Evolutionary conservation across 1,140 invertebrate species (phyloP).

Genomic region (Rhopalosiphum padi): DNA sequence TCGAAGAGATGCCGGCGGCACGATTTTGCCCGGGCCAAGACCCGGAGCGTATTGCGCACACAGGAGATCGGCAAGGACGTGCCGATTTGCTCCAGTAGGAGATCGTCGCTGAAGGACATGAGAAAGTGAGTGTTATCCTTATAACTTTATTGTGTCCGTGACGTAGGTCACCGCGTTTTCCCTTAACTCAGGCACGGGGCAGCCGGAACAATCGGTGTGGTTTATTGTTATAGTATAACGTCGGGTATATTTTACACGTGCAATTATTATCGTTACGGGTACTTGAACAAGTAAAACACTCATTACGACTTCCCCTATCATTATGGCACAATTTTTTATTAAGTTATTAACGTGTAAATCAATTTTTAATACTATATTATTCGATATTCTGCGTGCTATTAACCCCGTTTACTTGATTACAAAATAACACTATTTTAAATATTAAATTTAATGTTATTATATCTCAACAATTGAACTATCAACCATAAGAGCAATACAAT

Average conservation of each 20-base stretch:
- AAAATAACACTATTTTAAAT: background rate
- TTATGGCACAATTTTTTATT: background rate
- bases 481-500: no score
- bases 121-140: slow-evolving; percentile 62
- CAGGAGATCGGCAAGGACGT: slow-evolving; percentile 62
- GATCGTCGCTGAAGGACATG: slow-evolving; percentile 65
- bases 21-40: slow-evolving; percentile 67
- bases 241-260: background rate
- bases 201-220: background rate
- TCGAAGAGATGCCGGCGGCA: slow-evolving; percentile 67
- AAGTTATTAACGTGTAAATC: background rate
- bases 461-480: no score
- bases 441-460: no score
- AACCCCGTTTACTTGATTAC: fast-evolving
- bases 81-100: slow-evolving; percentile 61
- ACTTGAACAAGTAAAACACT: background rate
- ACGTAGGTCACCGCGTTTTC: background rate
- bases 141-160: background rate
- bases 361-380: background rate
- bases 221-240: background rate
- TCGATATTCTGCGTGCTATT: background rate
- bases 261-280: background rate
- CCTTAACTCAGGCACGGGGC: background rate
- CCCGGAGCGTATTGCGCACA: slow-evolving; percentile 66
- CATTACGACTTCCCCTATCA: no score